Evolutionary conservation across 2,888 invertebrate species (phyloP).

Genomic region (Chrysomela aeneicollis): DNA sequence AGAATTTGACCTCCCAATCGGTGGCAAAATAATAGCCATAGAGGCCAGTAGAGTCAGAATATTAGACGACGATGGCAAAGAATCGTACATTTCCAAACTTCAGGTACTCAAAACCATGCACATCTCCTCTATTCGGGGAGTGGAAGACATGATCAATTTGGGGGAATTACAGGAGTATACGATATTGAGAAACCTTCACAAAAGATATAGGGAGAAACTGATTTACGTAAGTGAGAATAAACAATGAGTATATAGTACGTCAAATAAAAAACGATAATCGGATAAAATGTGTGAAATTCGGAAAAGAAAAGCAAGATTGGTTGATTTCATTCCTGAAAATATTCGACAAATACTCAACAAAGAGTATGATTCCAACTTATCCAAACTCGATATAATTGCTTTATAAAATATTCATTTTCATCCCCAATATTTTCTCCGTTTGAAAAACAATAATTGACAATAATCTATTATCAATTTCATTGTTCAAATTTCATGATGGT

Average conservation of each 20-base stretch:
- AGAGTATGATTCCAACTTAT: too few species aligned
- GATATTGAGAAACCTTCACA: slow-evolving; percentile 88
- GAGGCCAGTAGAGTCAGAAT: slow-evolving; percentile 81
- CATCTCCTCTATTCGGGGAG: slow-evolving; percentile 78
- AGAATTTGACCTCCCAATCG: slow-evolving; percentile 86
- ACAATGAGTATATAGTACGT: not conserved
- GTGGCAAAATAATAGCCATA: slow-evolving; percentile 81
- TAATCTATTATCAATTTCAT: too few species aligned
- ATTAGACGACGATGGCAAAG: slow-evolving; percentile 84
- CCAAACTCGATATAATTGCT: too few species aligned
- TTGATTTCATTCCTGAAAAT: too few species aligned
- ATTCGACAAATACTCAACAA: too few species aligned
- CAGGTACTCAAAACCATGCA: slow-evolving; percentile 79
- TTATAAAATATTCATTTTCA: too few species aligned
- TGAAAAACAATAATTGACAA: too few species aligned
- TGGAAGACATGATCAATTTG: slow-evolving; percentile 95
- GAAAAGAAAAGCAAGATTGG: too few species aligned
- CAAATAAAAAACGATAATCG: too few species aligned
- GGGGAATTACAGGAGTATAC: slow-evolving; percentile 95
- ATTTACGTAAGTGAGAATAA: slow-evolving; percentile 81
- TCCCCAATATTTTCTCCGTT: too few species aligned
- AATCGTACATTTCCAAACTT: slow-evolving; percentile 67
- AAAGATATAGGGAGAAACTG: slow-evolving; percentile 84
- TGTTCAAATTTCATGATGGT: too few species aligned
- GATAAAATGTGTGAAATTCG: too few species aligned